Evolutionary conservation across 2,113 vertebrate genomes (phyloP).

Genomic region (Zosterops hypoxanthus): DNA sequence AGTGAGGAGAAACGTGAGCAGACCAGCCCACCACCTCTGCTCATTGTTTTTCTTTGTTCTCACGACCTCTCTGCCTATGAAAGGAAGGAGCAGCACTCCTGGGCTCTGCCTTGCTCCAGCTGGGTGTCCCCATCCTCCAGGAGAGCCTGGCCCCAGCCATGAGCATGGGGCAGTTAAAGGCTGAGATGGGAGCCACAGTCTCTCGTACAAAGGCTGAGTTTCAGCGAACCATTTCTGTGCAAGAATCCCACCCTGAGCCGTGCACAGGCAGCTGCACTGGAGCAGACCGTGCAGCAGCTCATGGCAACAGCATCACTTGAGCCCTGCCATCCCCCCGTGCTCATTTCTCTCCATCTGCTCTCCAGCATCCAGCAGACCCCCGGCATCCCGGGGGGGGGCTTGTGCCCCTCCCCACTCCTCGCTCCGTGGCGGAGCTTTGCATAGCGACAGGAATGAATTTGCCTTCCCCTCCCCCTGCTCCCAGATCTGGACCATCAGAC

Average conservation of each 20-base stretch:
- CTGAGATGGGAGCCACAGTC: background rate
- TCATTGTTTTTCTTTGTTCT: background rate
- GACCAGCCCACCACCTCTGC: background rate
- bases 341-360: background rate
- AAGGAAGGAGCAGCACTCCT: background rate
- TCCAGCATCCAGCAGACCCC: background rate
- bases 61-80: fast-evolving
- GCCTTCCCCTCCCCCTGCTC: slow-evolving; percentile 22
- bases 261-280: fast-evolving
- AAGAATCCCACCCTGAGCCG: background rate
- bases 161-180: background rate
- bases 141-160: background rate
- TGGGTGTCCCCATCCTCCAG: background rate
- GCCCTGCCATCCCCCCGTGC: background rate
- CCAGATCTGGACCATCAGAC: background rate
- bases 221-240: background rate
- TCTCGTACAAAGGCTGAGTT: background rate
- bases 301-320: background rate
- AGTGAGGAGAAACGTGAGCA: fast-evolving
- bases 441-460: background rate
- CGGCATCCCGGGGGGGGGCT: background rate
- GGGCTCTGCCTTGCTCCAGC: background rate
- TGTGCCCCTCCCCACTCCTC: background rate
- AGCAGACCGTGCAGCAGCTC: background rate
- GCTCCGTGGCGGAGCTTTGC: background rate